phyloP scores from a whole-genome alignment of 2,888 invertebrate species.

The Ophraella communa region DNA sequence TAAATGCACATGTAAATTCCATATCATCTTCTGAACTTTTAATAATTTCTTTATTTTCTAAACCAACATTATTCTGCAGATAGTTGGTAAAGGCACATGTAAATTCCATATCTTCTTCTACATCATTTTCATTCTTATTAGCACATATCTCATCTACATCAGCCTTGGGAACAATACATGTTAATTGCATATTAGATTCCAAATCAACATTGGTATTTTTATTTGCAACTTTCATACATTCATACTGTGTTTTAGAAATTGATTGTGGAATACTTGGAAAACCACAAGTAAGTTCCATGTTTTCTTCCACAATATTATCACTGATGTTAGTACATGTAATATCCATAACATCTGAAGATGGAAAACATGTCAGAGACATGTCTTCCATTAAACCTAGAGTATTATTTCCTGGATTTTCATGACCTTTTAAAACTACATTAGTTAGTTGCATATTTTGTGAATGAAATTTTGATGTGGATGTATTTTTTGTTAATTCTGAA shows the following conservation, averaged over 20 bases:
- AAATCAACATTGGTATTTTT: not conserved
- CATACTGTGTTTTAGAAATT: too few species aligned
- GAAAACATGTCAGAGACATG: not conserved
- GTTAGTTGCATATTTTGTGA: not conserved
- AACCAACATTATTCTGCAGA: not conserved
- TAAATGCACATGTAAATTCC: constrained; percentile 29
- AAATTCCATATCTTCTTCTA: constrained; percentile 22
- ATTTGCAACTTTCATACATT: too few species aligned
- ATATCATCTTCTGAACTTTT: constrained; percentile 3
- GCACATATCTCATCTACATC: not conserved
- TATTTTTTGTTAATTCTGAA: too few species aligned
- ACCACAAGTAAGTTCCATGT: constrained; percentile 1
- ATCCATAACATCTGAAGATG: not conserved
- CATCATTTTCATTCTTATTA: not conserved
- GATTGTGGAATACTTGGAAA: not conserved
- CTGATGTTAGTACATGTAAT: not conserved
- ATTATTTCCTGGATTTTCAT: not conserved
- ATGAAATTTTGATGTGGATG: not conserved
- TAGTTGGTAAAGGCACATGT: constrained; percentile 17
- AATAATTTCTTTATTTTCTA: not conserved
- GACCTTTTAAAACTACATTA: not conserved
- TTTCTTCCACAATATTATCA: not conserved
- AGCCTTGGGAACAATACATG: constrained; percentile 23
- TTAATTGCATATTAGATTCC: constrained; percentile 5
- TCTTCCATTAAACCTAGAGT: not conserved